phyloP scores from a whole-genome alignment of 2,888 invertebrate species.

The Zaprionus obscuricornis region DNA sequence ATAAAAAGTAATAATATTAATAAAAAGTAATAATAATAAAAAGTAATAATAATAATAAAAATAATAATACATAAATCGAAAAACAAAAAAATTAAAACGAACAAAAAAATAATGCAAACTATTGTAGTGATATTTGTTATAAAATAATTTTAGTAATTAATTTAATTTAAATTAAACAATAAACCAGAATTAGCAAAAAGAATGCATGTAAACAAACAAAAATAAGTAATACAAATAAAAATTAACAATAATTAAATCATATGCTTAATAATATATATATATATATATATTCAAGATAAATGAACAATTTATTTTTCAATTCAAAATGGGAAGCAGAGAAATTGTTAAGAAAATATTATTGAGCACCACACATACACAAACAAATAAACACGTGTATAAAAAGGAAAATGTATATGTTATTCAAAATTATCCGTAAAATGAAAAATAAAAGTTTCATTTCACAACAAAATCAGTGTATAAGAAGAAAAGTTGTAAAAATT shows the following conservation, averaged over 20 bases:
- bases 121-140: slow-evolving; percentile 83
- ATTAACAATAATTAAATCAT: slow-evolving; percentile 55
- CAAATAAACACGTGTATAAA: too few relatives aligned
- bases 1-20: too few relatives aligned
- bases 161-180: slow-evolving; percentile 78
- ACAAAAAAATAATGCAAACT: slow-evolving; percentile 75
- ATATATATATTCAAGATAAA: slow-evolving; percentile 51
- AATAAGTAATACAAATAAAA: slow-evolving; percentile 39
- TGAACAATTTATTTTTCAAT: slow-evolving; percentile 17
- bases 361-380: too few relatives aligned
- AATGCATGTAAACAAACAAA: slow-evolving; percentile 50
- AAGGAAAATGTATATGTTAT: too few relatives aligned
- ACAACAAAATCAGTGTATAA: too few relatives aligned
- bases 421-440: too few relatives aligned
- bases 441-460: too few relatives aligned
- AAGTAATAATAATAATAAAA: slow-evolving; percentile 20
- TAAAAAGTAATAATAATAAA: slow-evolving; percentile 53
- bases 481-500: too few relatives aligned
- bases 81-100: slow-evolving; percentile 59
- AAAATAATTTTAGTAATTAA: slow-evolving; percentile 82
- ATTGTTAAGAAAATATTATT: too few relatives aligned
- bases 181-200: slow-evolving; percentile 50
- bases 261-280: slow-evolving; percentile 55
- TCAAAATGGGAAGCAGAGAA: too few relatives aligned
- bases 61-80: slow-evolving; percentile 30